Conservation (phyloP, 2,113 vertebrate genomes). For the Ciconia stormi region DNA sequence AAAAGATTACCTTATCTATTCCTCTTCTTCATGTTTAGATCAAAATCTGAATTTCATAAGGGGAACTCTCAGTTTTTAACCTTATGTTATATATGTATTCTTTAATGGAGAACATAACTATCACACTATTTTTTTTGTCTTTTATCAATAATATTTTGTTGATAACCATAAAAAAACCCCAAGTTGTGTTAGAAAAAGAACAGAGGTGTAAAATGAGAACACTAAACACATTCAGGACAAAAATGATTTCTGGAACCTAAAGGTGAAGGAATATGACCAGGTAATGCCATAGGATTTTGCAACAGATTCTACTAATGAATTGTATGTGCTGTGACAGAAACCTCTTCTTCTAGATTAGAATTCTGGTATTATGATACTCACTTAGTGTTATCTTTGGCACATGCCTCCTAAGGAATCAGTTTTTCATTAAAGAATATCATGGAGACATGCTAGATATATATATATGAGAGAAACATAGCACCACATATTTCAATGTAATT, state of each 20-base stretch:
- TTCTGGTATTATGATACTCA: background rate
- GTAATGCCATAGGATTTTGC: background rate
- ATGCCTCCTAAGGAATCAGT: background rate
- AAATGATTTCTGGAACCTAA: background rate
- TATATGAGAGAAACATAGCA: background rate
- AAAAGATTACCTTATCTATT: background rate
- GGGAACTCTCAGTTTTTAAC: background rate
- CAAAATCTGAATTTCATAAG: background rate
- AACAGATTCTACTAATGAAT: background rate
- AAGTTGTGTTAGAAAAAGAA: background rate
- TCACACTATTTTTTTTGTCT: background rate
- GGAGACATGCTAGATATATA: background rate
- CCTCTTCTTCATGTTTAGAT: background rate
- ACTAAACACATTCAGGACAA: background rate
- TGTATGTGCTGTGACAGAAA: background rate
- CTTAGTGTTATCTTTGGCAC: background rate
- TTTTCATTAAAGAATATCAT: background rate
- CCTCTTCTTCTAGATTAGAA: background rate
- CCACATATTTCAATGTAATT: background rate
- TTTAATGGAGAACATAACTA: background rate
- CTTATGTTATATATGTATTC: background rate
- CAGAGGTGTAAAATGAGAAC: background rate
- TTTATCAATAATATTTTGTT: background rate
- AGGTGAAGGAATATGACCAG: background rate
- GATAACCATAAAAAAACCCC: rapidly evolving